Conservation (phyloP, 2,888 invertebrate genomes). For the Idaea biselata region DNA sequence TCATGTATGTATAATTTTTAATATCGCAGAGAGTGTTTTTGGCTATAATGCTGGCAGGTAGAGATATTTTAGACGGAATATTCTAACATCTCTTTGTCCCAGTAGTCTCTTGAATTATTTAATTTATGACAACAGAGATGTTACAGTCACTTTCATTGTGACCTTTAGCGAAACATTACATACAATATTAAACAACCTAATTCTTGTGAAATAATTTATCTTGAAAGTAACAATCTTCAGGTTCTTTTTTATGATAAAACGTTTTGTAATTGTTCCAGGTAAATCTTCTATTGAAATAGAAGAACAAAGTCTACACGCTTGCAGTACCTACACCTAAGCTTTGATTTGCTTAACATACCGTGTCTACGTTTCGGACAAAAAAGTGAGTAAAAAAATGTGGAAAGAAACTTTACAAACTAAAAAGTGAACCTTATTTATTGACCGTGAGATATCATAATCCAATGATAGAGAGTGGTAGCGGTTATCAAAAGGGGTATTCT, state of each 20-base stretch:
- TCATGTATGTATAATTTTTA: not conserved
- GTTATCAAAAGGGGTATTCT: conserved; percentile 56
- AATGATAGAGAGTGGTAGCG: conserved; percentile 30
- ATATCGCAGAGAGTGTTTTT: conserved; percentile 3
- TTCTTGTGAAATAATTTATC: not conserved
- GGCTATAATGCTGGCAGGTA: not conserved
- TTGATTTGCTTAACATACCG: conserved; percentile 26
- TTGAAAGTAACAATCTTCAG: not conserved
- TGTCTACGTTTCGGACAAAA: conserved; percentile 25
- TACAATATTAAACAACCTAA: too few relatives aligned
- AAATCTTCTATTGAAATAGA: conserved; percentile 16
- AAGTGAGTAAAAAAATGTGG: conserved; percentile 30
- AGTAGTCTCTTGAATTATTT: not conserved
- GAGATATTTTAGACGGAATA: conserved; percentile 1
- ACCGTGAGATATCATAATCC: conserved; percentile 38
- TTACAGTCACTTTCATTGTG: conserved; percentile 10
- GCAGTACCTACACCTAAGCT: conserved; percentile 17
- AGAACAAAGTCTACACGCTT: conserved; percentile 8
- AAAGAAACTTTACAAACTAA: conserved; percentile 12
- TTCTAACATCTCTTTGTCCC: not conserved
- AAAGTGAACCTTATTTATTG: conserved; percentile 32
- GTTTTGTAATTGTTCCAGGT: conserved; percentile 38
- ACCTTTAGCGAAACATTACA: not conserved
- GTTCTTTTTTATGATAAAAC: not conserved
- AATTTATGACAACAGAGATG: not conserved